Percentiles rank a stretch among this genome's conserved stretches.
Evolutionary conservation across 2,113 vertebrate species (phyloP).

Genomic region (Dissostichus mawsoni): DNA sequence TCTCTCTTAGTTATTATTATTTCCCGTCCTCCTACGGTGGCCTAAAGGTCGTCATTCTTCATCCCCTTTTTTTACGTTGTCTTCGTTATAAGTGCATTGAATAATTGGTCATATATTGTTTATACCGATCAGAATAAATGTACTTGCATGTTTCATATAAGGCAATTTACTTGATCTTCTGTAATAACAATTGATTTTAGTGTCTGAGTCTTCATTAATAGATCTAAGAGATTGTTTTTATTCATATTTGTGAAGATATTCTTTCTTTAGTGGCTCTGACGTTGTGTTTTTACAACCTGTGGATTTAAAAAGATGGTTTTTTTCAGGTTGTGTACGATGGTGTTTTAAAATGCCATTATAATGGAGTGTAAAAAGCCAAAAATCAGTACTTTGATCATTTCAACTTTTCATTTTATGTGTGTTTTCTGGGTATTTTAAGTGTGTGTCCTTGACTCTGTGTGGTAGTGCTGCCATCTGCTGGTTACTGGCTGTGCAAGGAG

Average conservation of each 20-base stretch:
- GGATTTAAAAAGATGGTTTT: background rate
- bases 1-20: no score
- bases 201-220: background rate
- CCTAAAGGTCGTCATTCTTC: no score
- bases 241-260: background rate
- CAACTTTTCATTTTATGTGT: background rate
- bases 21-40: no score
- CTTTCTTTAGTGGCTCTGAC: no score
- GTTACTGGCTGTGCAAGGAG: background rate
- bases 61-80: background rate
- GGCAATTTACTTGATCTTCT: background rate
- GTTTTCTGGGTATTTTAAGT: no score
- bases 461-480: slow-evolving; percentile 43
- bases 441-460: background rate
- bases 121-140: no score
- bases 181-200: background rate
- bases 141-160: background rate
- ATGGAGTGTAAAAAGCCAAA: background rate
- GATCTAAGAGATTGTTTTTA: background rate
- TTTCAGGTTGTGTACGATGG: no score
- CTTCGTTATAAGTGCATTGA: background rate
- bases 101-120: no score
- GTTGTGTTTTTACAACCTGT: background rate
- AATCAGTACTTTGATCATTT: background rate
- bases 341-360: background rate